Evolutionary conservation across 2,888 invertebrate genomes (phyloP), one percentile per base, ranked within the genome.

Genomic region (Phaonia tiefii): DNA sequence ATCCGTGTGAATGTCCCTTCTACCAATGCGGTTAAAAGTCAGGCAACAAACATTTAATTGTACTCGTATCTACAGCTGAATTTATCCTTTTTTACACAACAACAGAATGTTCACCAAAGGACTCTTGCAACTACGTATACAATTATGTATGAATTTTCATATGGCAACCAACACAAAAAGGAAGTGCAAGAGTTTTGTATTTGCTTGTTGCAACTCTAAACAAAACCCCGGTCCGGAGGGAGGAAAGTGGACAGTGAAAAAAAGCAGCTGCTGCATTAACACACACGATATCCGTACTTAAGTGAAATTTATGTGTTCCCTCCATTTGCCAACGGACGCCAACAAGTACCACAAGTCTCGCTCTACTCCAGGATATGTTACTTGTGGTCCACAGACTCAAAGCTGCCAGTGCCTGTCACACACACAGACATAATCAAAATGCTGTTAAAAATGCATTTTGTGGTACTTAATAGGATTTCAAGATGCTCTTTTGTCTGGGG

Each of bases 101-200:
- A 17, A 54, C 44, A 49, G 25, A 37, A n/a, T 7, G 15, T 25
- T 10, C 25, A 1, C 67, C 22, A 17, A 25, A 66, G 44, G 49
- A 46, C 44, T 31, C 8, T 8, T 26, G 31, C 13, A 10, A 54
- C 58, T 7, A 56, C 25, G 26, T 44, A 5, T 26, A 56, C 58
- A 37, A 58, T 58, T 37, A 37, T 37, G 8, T 2, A 15, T 15
- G 51, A 31, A 31, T 31, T 31, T 31, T 31, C 31, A 31, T 3
- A 3, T 20, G 17, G 17, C 60, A 15, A 22, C 42, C 20, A 42
- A 25, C 25, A 31, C 44, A 13, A 25, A 44, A 58, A 76, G 69
- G 76, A 76, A 76, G 67, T 72, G 39, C 66, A 79, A 69, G 37
- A 67, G 42, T 72, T 49, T 58, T 60, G 63, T 22, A 15, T 37